Base-by-base conservation (phyloP, 2,113 vertebrate species). In the Nannobrachium achirus region DNA sequence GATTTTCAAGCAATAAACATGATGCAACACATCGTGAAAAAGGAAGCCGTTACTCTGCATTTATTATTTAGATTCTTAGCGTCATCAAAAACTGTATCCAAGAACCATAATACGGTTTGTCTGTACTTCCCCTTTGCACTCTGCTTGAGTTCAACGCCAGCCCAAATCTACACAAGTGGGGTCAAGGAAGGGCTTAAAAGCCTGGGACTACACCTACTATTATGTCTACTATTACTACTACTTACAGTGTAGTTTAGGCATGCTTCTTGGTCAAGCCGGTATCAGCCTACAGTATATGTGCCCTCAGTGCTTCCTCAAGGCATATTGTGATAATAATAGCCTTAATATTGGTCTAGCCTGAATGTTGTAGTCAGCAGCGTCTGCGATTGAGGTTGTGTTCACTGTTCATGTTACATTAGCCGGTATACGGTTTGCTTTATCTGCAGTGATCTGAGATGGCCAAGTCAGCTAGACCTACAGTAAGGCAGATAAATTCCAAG, bases 41-140 rank as follows among this genome's bases (percentile, higher is more conserved):
- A 69, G 86, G 88, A 89, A 91, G 75, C 62, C 58, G 48, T 69
- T 69, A 6, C 42, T 50, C 53, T 62, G 67, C 49, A 48, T 11
- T 51, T 53, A 53, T 46, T 45, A 16, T 11, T 15, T 56, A 66
- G 8, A 61, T 68, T 53, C 59, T 48, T 9, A 1, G 20, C 10
- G 10, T 10, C 41, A 19, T 65, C 69, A 56, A 66, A 41, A 62
- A 53, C n/a, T n/a, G n/a, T n/a, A 3, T 18, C 60, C 66, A 48
- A 33, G 25, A 33, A 66, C 56, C 70, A 15, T 56, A 49, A 60
- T 60, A 45, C 55, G 64, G 78, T 51, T 72, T 52, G 42, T 63
- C 46, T 75, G 72, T 61, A 82, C 78, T 89, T 85, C 79, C 73
- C 71, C 66, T 76, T 76, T 69, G 49, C 62, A 49, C 42, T 45